Evolutionary conservation across 1,140 invertebrate genomes (phyloP), one percentile per base, ranked within the genome.

Genomic region (Drosophila pseudoananassae): DNA sequence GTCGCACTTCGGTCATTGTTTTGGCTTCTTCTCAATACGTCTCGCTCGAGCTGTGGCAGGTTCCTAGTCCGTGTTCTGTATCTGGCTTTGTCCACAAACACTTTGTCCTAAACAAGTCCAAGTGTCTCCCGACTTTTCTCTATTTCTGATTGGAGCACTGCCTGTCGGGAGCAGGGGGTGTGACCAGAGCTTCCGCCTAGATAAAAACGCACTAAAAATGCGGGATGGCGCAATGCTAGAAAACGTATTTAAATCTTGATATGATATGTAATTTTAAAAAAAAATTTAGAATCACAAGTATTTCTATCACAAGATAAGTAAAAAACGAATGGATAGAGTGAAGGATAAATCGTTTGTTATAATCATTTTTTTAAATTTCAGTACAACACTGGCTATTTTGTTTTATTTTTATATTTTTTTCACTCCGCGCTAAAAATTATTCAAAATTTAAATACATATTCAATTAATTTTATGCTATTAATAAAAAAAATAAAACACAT

Each of bases 1-100:
- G 90, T 49, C 90, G 90, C 64, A 91, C 82, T 60, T 91, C 90
- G 25, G 83, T 64, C 83, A 87, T 87, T 45, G 40, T 43, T 8
- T 17, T 43, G 40, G 40, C 10, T 40, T n/a, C 4, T 40, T 15
- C 7, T 15, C 43, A 12, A 9, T 61, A 56, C 9, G 65, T 55
- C 56, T 54, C 12, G 51, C 51, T 9, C 45, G 25, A 55, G 46
- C 31, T 56, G 14, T 29, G 25, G 20, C 56, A 66, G 29, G 33
- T 33, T 31, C 45, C 54, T 58, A 55, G 23, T 46, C 40, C 60
- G 61, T 53, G 49, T 31, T 47, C 59, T 38, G 64, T 27, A 60
- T 33, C 49, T 52, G 14, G 14, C 15, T 14, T 45, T 64, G 15
- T 46, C 52, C 50, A 58, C 58, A 38, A 61, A 52, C 51, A 68